Evolutionary conservation across 2,888 invertebrate genomes (phyloP).

Genomic region (Siphlonurus alternatus): DNA sequence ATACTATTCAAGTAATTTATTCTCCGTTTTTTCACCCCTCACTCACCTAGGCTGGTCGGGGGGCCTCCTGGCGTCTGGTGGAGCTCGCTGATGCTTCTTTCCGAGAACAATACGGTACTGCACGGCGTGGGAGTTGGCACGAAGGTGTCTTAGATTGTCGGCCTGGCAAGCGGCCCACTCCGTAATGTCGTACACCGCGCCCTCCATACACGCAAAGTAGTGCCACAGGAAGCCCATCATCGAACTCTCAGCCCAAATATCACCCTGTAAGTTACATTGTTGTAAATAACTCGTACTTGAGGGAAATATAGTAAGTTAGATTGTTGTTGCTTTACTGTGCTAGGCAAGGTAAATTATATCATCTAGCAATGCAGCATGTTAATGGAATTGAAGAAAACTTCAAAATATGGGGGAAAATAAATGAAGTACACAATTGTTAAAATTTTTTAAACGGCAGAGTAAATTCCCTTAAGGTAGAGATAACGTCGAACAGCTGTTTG

Average conservation of each 20-base stretch:
- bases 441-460: too few relatives aligned
- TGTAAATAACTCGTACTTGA: background rate
- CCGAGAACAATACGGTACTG: conserved; percentile 74
- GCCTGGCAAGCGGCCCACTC: conserved; percentile 95
- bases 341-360: too few relatives aligned
- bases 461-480: too few relatives aligned
- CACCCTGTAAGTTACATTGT: conserved; percentile 44
- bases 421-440: too few relatives aligned
- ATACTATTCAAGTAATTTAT: too few relatives aligned
- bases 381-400: too few relatives aligned
- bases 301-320: background rate
- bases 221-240: conserved; percentile 82
- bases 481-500: too few relatives aligned
- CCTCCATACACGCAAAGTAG: conserved; percentile 94
- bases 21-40: too few relatives aligned
- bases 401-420: too few relatives aligned
- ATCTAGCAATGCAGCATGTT: too few relatives aligned
- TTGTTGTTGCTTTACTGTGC: too few relatives aligned
- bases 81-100: conserved; percentile 22
- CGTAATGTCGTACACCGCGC: conserved; percentile 87
- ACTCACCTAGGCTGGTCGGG: conserved; percentile 7
- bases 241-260: conserved; percentile 89
- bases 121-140: conserved; percentile 81
- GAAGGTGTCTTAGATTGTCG: conserved; percentile 57
- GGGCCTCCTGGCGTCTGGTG: background rate